Evolutionary conservation across 2,113 vertebrate genomes (phyloP).

Genomic region (Rhinichthys klamathensis): DNA sequence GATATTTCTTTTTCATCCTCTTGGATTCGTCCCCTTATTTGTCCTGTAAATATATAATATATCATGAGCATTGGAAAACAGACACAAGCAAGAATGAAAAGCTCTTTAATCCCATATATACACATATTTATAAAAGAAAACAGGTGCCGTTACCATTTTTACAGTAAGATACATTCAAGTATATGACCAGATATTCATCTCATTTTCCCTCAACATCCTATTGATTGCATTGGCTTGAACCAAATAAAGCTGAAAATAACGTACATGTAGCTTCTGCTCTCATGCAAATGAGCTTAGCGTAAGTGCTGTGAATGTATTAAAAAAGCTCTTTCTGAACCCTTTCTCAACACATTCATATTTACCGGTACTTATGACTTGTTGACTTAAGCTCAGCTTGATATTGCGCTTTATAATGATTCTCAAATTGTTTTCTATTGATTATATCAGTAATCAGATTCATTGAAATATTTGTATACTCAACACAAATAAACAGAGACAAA

Average conservation of each 20-base stretch:
- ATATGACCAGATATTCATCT: slow-evolving; percentile 61
- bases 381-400: background rate
- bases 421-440: background rate
- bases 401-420: background rate
- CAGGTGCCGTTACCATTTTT: slow-evolving; percentile 35
- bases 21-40: no score
- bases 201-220: slow-evolving; percentile 66
- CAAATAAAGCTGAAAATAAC: background rate
- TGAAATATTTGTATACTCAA: background rate
- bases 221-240: slow-evolving; percentile 39
- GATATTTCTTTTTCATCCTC: no score
- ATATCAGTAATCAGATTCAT: background rate
- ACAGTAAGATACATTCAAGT: slow-evolving; percentile 63
- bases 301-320: background rate
- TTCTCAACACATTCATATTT: background rate
- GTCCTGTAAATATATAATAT: no score
- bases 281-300: background rate
- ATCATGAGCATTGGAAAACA: background rate
- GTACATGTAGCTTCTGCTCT: background rate
- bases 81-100: background rate
- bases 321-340: background rate
- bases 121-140: slow-evolving; percentile 59
- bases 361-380: background rate
- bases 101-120: slow-evolving; percentile 67
- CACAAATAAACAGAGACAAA: background rate